phyloP scores from a whole-genome alignment of 2,797 vertebrate species.

The Siniperca obscura region DNA sequence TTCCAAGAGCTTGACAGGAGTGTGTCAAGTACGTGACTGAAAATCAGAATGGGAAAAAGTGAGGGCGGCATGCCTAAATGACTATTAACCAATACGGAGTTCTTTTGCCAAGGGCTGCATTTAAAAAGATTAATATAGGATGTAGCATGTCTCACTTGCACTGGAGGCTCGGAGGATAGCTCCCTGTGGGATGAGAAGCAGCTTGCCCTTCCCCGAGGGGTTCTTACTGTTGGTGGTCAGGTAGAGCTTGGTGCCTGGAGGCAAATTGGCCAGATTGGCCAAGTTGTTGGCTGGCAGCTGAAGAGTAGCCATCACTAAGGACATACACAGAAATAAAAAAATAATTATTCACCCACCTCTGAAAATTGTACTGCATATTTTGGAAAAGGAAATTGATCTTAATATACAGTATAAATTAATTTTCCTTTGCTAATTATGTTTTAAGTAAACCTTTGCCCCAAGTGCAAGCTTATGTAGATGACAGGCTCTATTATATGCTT shows the following conservation, averaged over 20 bases:
- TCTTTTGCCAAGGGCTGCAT: not conserved
- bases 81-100: not conserved
- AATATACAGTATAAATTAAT: not conserved
- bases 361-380: not conserved
- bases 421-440: not conserved
- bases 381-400: not conserved
- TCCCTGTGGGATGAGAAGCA: constrained; percentile 98
- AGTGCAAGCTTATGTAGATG: not conserved
- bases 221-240: constrained; percentile 99
- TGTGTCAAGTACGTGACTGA: not conserved
- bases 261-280: constrained; percentile 96
- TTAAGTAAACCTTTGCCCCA: no score
- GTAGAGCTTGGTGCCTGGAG: constrained; percentile 98
- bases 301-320: constrained; percentile 96
- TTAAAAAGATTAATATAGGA: constrained; percentile 3
- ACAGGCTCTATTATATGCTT: not conserved
- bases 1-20: not conserved
- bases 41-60: not conserved
- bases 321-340: constrained; percentile 18
- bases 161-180: constrained; percentile 95
- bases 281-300: constrained; percentile 98
- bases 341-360: not conserved
- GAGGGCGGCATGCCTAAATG: not conserved
- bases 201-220: constrained; percentile 97
- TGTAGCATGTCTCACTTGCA: constrained; percentile 76